Percentiles rank a stretch among this genome's conserved stretches.
Conservation (phyloP, 2,797 vertebrate species). For the Oreochromis mossambicus region DNA sequence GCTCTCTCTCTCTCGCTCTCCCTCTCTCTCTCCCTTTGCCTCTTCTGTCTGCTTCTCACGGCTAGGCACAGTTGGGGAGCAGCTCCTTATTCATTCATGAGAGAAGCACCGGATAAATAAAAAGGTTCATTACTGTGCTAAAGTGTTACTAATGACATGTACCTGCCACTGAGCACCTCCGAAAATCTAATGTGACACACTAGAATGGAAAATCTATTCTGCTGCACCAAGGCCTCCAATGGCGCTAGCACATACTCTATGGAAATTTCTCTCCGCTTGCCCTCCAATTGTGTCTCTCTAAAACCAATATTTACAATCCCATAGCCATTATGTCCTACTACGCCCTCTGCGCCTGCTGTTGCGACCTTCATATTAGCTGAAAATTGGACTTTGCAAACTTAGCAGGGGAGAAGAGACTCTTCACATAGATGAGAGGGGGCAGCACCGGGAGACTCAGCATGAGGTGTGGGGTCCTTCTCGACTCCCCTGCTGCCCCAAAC, state of each 20-base stretch:
- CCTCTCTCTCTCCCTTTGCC: constrained; percentile 6
- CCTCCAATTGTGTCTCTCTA: constrained; percentile 88
- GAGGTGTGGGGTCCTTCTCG: constrained; percentile 28
- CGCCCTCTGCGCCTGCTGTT: constrained; percentile 90
- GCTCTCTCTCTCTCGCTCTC: background rate
- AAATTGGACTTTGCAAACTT: constrained; percentile 91
- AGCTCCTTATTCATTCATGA: constrained; percentile 98
- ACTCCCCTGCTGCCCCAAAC: constrained; percentile 2
- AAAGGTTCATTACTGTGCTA: constrained; percentile 96
- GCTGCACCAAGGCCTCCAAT: constrained; percentile 73
- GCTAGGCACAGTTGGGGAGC: constrained; percentile 80
- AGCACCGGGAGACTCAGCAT: constrained; percentile 46
- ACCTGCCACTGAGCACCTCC: constrained; percentile 97
- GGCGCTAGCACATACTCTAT: constrained; percentile 73
- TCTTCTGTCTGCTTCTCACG: constrained; percentile 79
- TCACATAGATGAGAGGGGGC: constrained; percentile 54
- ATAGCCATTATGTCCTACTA: constrained; percentile 98
- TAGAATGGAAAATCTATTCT: constrained; percentile 89
- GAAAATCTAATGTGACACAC: constrained; percentile 99
- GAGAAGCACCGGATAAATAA: constrained; percentile 93
- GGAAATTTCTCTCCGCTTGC: constrained; percentile 85
- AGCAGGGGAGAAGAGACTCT: constrained; percentile 66
- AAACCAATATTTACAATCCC: constrained; percentile 96
- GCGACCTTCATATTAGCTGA: constrained; percentile 92
- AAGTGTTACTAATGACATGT: constrained; percentile 99